Evolutionary conservation across 1,140 invertebrate genomes (phyloP).

Genomic region (Copidosoma floridanum): DNA sequence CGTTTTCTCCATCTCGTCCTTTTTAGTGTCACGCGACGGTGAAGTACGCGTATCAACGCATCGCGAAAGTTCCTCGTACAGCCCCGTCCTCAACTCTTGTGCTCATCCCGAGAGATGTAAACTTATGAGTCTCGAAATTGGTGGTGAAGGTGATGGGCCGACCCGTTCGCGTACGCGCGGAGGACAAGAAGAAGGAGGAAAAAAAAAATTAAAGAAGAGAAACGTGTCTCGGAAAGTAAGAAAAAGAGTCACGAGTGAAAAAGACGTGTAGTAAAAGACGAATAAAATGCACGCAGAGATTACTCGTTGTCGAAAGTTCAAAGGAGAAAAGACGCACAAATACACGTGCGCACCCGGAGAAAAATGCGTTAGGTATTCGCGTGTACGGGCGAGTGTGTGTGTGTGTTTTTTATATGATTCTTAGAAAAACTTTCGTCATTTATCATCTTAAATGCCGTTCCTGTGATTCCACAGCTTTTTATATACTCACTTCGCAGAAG

Average conservation of each 20-base stretch:
- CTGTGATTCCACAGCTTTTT: constrained; percentile 22
- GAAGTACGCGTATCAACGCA: constrained; percentile 32
- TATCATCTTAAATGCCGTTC: constrained; percentile 25
- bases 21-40: constrained; percentile 12
- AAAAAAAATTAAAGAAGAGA: background rate
- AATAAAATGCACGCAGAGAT: too few relatives aligned
- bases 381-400: background rate
- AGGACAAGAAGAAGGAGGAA: background rate
- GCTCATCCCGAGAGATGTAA: constrained; percentile 15
- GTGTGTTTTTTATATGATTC: constrained; percentile 16
- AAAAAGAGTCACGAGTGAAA: too few relatives aligned
- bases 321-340: constrained; percentile 2
- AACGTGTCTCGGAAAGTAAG: background rate
- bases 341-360: too few relatives aligned
- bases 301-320: constrained; percentile 16
- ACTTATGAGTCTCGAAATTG: constrained; percentile 31
- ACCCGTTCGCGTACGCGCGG: background rate
- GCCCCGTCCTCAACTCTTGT: background rate
- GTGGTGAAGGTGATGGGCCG: constrained; percentile 11
- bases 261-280: too few relatives aligned
- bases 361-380: too few relatives aligned
- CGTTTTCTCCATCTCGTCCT: background rate
- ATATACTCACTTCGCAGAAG: constrained; percentile 2
- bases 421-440: constrained; percentile 19
- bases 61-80: constrained; percentile 9